Conservation (phyloP, 2,888 invertebrate species). For the Tiphia femorata region DNA sequence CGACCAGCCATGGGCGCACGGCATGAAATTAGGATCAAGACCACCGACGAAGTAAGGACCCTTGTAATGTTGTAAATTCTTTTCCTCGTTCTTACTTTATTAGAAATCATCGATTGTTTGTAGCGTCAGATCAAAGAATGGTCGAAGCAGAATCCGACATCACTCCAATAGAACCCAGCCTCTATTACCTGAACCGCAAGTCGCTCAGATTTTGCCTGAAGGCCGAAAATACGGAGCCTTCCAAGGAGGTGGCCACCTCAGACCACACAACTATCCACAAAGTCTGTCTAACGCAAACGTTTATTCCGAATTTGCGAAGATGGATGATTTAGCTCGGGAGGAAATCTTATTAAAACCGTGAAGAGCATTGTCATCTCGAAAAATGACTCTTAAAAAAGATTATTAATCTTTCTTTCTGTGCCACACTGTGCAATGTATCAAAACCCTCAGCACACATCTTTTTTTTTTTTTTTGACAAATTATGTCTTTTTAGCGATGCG, state of each 20-base stretch:
- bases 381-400: not conserved
- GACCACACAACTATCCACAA: slow-evolving; percentile 32
- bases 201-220: slow-evolving; percentile 25
- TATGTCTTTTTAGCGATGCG: too few relatives aligned
- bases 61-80: too few relatives aligned
- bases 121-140: too few relatives aligned
- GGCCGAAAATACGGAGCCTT: slow-evolving; percentile 31
- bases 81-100: too few relatives aligned
- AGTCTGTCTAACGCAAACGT: slow-evolving; percentile 43
- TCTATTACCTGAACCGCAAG: slow-evolving; percentile 13
- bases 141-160: slow-evolving; percentile 33
- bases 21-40: slow-evolving; percentile 60
- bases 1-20: slow-evolving; percentile 58
- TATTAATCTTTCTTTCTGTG: too few relatives aligned
- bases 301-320: slow-evolving; percentile 43
- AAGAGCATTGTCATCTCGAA: slow-evolving; percentile 13
- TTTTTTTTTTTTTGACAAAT: not conserved
- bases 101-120: too few relatives aligned
- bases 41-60: slow-evolving; percentile 53
- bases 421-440: not conserved
- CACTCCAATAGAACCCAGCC: slow-evolving; percentile 31
- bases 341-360: slow-evolving; percentile 57
- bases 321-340: slow-evolving; percentile 55
- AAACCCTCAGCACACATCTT: not conserved
- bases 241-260: slow-evolving; percentile 41